A percentile compares a stretch with the other conserved stretches of the same genome.
phyloP scores from a whole-genome alignment of 2,888 invertebrate species.

The Theretra japonica region DNA sequence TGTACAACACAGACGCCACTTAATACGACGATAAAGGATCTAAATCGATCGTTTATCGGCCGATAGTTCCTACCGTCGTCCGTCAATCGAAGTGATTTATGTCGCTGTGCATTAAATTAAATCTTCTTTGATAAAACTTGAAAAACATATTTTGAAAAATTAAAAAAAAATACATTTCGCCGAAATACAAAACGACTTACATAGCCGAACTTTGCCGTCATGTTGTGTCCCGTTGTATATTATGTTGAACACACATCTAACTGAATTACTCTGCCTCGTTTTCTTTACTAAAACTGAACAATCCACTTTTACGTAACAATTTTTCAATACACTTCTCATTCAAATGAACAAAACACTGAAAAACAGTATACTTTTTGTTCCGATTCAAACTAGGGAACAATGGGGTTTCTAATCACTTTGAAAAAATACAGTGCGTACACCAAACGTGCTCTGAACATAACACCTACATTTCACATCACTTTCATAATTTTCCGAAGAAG shows the following conservation, averaged over 20 bases:
- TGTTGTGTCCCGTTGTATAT: constrained; percentile 85
- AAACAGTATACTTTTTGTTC: constrained; percentile 70
- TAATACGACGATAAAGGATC: constrained; percentile 22
- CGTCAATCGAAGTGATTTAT: constrained; percentile 23
- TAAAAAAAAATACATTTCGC: neutral
- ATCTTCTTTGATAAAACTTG: neutral
- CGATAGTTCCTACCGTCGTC: constrained; percentile 21
- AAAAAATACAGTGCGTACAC: constrained; percentile 68
- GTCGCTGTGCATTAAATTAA: constrained; percentile 12
- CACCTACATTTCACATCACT: constrained; percentile 75
- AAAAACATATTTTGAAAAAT: neutral
- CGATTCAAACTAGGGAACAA: constrained; percentile 71
- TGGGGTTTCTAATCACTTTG: constrained; percentile 78
- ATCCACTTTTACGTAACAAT: constrained; percentile 81
- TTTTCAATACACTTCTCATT: constrained; percentile 77
- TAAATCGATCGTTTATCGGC: constrained; percentile 29
- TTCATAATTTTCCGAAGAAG: constrained; percentile 77
- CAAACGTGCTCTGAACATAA: constrained; percentile 68
- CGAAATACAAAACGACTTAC: constrained; percentile 61
- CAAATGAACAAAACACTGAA: constrained; percentile 77
- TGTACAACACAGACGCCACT: constrained; percentile 13
- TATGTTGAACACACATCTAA: constrained; percentile 84
- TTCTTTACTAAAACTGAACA: constrained; percentile 78
- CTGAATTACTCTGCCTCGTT: constrained; percentile 79
- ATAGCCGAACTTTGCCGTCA: constrained; percentile 86